phyloP scores from a whole-genome alignment of 2,888 invertebrate species.

The Caenorhabditis angaria region DNA sequence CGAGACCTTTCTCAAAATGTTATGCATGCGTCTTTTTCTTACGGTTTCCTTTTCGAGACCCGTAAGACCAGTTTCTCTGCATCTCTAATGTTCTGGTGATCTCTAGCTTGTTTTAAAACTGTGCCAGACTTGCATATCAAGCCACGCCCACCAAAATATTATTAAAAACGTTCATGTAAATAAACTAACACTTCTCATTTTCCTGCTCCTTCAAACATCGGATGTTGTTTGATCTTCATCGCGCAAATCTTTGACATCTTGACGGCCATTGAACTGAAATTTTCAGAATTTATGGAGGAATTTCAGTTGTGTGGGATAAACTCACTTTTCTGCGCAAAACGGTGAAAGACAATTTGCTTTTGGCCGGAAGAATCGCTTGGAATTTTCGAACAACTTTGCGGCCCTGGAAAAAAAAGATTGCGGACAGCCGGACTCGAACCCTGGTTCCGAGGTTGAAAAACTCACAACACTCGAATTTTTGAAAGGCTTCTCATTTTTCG shows the following conservation, averaged over 20 bases:
- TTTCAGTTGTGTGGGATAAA: not conserved
- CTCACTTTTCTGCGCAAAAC: not conserved
- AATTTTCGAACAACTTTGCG: not conserved
- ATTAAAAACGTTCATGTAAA: not conserved
- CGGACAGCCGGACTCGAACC: not conserved
- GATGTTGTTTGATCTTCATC: not conserved
- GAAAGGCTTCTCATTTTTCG: not conserved
- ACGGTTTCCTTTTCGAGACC: too few relatives aligned
- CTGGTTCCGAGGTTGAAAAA: not conserved
- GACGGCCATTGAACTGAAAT: not conserved
- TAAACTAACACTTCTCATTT: not conserved
- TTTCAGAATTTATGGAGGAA: not conserved
- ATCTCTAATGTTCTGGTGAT: too few relatives aligned
- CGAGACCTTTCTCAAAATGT: too few relatives aligned
- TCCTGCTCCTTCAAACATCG: not conserved
- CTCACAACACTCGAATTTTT: not conserved
- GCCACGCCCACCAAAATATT: too few relatives aligned
- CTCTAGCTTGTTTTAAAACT: too few relatives aligned
- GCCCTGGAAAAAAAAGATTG: not conserved
- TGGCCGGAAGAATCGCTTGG: not conserved
- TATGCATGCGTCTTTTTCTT: too few relatives aligned
- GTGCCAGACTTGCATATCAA: too few relatives aligned
- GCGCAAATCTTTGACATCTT: not conserved
- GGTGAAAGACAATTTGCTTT: not conserved
- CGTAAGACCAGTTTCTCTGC: too few relatives aligned